A percentile compares a stretch with the other conserved stretches of the same genome.
phyloP scores from a whole-genome alignment of 2,797 vertebrate genomes.

The Trachops cirrhosus region DNA sequence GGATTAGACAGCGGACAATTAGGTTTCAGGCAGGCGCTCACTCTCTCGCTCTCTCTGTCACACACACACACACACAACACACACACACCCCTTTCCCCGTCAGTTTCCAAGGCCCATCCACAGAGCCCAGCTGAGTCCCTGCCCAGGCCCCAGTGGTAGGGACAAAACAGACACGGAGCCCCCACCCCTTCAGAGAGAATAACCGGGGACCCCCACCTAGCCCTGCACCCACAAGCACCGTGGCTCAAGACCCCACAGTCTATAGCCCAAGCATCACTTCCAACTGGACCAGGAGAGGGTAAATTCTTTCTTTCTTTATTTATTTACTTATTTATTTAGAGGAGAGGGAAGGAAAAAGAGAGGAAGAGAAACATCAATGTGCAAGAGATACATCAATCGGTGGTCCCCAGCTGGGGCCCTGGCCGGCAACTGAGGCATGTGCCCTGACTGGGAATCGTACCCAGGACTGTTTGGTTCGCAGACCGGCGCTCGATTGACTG shows the following conservation, averaged over 20 bases:
- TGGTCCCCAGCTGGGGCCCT: too few relatives aligned
- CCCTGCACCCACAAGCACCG: neutral
- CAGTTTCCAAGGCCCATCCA: conserved; percentile 76
- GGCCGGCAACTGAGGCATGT: too few relatives aligned
- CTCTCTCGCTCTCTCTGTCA: neutral
- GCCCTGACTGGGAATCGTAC: too few relatives aligned
- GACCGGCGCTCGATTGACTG: too few relatives aligned
- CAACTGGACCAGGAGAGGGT: neutral
- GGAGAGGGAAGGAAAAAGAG: too few relatives aligned
- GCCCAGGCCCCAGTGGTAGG: conserved; percentile 64
- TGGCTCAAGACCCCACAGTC: neutral
- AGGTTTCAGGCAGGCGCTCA: conserved; percentile 80
- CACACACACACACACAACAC: conserved; percentile 39
- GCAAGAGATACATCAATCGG: too few relatives aligned
- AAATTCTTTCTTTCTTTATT: too few relatives aligned
- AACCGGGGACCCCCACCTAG: too few relatives aligned
- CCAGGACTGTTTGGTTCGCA: too few relatives aligned
- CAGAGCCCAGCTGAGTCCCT: conserved; percentile 79
- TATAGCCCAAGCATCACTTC: neutral
- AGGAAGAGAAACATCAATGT: too few relatives aligned
- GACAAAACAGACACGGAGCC: conserved; percentile 67
- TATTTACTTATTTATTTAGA: too few relatives aligned
- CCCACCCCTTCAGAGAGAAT: neutral
- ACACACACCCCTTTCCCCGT: conserved; percentile 69
- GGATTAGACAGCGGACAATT: conserved; percentile 88